Conservation (phyloP, 2,113 vertebrate genomes). For the Camelus dromedarius region DNA sequence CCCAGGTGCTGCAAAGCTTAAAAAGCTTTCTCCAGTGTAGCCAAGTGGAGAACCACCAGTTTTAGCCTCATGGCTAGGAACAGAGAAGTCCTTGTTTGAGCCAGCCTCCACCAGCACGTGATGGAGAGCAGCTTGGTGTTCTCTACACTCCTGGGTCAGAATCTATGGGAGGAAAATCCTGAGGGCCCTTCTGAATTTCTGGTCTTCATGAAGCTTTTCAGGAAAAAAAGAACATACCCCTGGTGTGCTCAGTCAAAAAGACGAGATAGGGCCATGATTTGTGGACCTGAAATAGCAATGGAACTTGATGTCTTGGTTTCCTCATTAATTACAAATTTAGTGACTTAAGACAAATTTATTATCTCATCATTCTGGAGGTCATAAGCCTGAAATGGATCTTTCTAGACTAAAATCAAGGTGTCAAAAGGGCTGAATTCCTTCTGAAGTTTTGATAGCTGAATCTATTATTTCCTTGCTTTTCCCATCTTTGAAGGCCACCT, state of each 20-base stretch:
- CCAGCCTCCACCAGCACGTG: not conserved
- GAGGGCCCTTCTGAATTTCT: not conserved
- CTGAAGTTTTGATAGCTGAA: not conserved
- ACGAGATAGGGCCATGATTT: not conserved
- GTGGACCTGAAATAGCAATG: not conserved
- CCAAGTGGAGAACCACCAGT: not conserved
- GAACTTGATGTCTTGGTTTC: not conserved
- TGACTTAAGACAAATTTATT: too few species aligned
- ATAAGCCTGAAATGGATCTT: not conserved
- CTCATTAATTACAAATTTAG: not conserved
- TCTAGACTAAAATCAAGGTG: not conserved
- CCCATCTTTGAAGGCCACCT: not conserved
- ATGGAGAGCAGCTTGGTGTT: not conserved
- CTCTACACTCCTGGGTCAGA: not conserved
- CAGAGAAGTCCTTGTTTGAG: not conserved
- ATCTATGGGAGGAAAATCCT: not conserved
- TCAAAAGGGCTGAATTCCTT: not conserved
- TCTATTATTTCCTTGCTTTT: not conserved
- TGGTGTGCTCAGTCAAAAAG: not conserved
- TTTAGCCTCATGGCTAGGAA: not conserved
- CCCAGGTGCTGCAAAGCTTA: too few species aligned
- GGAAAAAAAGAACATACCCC: not conserved
- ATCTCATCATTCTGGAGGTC: not conserved
- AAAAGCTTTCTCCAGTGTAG: not conserved
- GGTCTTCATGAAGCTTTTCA: not conserved